phyloP scores from a whole-genome alignment of 1,140 invertebrate species.

The Lamellibrachia luymesi region DNA sequence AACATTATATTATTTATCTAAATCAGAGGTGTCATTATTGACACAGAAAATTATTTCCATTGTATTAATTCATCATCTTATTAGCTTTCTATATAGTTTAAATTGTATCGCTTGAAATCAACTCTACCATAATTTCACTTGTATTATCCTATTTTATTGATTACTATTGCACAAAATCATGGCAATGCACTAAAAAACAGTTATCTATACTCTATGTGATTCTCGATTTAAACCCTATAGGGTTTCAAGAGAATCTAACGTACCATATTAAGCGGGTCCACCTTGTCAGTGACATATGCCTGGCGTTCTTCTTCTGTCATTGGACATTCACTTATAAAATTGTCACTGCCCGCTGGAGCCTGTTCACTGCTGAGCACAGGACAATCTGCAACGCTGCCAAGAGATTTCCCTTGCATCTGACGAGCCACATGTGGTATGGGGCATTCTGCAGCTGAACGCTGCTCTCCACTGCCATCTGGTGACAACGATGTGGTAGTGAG shows the following conservation, averaged over 20 bases:
- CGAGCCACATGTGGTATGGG: constrained; percentile 24
- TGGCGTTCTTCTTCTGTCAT: constrained; percentile 34
- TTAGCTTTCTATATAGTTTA: no score
- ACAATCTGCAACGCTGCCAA: not conserved
- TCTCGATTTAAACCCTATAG: no score
- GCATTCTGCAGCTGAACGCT: constrained; percentile 29
- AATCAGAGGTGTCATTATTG: no score
- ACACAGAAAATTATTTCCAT: no score
- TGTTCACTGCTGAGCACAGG: not conserved
- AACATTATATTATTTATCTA: no score
- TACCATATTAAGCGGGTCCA: constrained; percentile 83
- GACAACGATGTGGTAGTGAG: not conserved
- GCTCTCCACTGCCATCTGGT: constrained; percentile 10
- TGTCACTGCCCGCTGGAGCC: not conserved
- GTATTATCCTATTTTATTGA: no score
- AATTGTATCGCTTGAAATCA: no score
- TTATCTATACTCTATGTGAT: no score
- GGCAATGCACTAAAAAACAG: no score
- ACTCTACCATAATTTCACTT: no score
- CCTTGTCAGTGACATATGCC: constrained; percentile 54
- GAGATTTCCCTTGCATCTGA: not conserved
- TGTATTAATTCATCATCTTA: no score
- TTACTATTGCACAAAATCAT: no score
- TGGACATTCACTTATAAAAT: constrained; percentile 42
- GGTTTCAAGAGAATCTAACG: constrained; percentile 2